Conservation (phyloP, 2,888 invertebrate species). For the Diaperis boleti region DNA sequence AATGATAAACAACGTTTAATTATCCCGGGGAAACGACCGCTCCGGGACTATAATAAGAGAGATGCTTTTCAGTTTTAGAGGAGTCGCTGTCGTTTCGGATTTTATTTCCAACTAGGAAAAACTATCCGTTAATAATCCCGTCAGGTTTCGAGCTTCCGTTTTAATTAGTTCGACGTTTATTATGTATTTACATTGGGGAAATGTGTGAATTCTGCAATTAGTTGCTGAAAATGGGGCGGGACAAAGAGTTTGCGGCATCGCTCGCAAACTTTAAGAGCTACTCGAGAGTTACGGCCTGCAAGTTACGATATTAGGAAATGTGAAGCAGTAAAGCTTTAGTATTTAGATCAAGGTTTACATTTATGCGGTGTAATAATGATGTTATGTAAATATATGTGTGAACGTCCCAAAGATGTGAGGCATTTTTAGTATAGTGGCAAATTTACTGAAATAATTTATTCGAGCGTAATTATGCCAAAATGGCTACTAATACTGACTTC, state of each 20-base stretch:
- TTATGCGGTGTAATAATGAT: neutral
- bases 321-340: neutral
- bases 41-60: conserved; percentile 19
- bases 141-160: neutral
- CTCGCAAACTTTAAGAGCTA: neutral
- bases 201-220: neutral
- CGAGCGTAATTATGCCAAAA: too few relatives aligned
- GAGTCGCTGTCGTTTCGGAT: neutral
- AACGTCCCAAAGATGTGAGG: neutral
- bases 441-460: too few relatives aligned
- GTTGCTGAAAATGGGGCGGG: neutral
- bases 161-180: too few relatives aligned
- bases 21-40: conserved; percentile 12
- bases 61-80: conserved; percentile 12
- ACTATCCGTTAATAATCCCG: neutral
- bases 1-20: conserved; percentile 33
- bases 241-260: neutral
- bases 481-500: too few relatives aligned
- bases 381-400: neutral
- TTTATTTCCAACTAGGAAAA: neutral
- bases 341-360: neutral
- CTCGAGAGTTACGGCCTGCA: neutral
- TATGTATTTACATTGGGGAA: too few relatives aligned
- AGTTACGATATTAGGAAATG: neutral
- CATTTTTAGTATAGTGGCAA: too few relatives aligned